Evolutionary conservation across 1,140 invertebrate species (phyloP).

Genomic region (Dreissena rostriformis): DNA sequence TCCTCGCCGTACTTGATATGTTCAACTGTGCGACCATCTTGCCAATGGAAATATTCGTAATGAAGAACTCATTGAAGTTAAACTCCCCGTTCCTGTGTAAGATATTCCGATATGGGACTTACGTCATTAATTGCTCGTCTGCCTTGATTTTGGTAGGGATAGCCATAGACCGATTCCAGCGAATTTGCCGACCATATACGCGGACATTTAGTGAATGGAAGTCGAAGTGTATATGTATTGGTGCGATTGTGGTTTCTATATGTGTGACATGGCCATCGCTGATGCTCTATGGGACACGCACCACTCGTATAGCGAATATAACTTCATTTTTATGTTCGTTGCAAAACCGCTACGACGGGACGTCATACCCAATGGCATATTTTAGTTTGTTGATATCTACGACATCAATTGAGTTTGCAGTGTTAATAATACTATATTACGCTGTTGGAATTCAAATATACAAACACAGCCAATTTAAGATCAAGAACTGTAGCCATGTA

Average conservation of each 20-base stretch:
- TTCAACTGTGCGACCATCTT: constrained; percentile 38
- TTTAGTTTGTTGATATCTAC: constrained; percentile 13
- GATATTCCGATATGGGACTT: constrained; percentile 40
- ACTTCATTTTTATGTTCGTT: constrained; percentile 20
- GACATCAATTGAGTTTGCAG: constrained; percentile 14
- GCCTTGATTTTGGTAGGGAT: constrained; percentile 40
- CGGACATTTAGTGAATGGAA: constrained; percentile 20
- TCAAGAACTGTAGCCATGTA: background rate
- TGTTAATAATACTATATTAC: constrained; percentile 36
- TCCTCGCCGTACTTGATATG: constrained; percentile 49
- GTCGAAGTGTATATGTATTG: constrained; percentile 48
- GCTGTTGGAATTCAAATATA: constrained; percentile 41
- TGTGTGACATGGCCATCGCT: constrained; percentile 33
- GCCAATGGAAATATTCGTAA: constrained; percentile 52
- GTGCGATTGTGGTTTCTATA: constrained; percentile 17
- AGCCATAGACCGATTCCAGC: constrained; percentile 37
- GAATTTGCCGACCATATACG: constrained; percentile 45
- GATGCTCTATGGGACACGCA: constrained; percentile 41
- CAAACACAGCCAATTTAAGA: constrained; percentile 32
- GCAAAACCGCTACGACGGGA: constrained; percentile 26
- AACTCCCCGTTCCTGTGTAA: constrained; percentile 42
- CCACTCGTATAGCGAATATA: background rate
- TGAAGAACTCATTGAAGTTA: constrained; percentile 29
- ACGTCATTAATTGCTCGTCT: constrained; percentile 48
- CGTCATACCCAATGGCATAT: constrained; percentile 24